Base-by-base conservation (phyloP, 1,140 invertebrate species). In the Scaptomyza pallida region DNA sequence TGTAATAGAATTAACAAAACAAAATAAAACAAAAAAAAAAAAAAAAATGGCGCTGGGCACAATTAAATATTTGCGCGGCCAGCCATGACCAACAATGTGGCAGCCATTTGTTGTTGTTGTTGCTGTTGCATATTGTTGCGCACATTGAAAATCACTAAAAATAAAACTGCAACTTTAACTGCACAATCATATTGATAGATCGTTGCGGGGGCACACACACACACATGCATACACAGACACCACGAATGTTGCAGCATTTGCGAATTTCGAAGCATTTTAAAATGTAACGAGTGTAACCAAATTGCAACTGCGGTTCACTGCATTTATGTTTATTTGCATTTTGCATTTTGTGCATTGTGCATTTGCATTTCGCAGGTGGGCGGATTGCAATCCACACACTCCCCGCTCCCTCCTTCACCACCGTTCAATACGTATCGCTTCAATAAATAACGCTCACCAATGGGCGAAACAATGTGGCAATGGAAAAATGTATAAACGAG, bases 1-100 rank as follows among this genome's bases (percentile, higher is more conserved):
- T 45, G 74, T 81, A 88, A 86, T 88, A 82, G 67, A 86, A 82
- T 86, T 86, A 86, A 75, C 52, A 57, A 78, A 77, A 77, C 55
- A 65, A 60, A 23, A 65, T 41, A 56, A 51, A 77, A 21, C 21
- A 21, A 75, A 61, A 44, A 57, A 59, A 88, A 30, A 8, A 30
- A 21, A 75, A 61, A 44, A 57, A 59, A 88, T 9, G 2, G 9
- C 72, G 75, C 57, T 50, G 43, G 43, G 41, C 48, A 64, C 74
- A 78, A 86, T 78, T 82, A 86, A 83, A 83, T 85, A 76, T 63
- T 70, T 76, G 68, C 55, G 75, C 47, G 69, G 64, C 40, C 59
- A 72, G 43, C 26, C 44, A 65, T 40, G 9, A 23, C 44, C 40
- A 69, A 69, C 51, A 67, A 41, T 67, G 54, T 60, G 45, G 44